Base-by-base conservation (phyloP, 1,140 invertebrate species). In the Scaptomyza graminum region DNA sequence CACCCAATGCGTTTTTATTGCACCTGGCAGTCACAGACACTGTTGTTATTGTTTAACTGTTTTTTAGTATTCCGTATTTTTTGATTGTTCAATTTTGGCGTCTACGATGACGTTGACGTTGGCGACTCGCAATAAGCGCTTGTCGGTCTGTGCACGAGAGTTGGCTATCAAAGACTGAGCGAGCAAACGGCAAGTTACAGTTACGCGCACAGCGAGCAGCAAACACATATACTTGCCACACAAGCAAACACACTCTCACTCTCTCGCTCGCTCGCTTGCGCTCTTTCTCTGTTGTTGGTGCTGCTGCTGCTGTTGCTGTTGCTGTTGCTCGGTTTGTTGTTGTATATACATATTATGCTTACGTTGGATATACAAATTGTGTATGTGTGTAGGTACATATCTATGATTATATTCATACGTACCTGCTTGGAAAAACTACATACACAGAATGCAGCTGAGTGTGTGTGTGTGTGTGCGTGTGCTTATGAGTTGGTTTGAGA, bases 111-210 rank as follows among this genome's bases (percentile, higher is more conserved):
- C 31, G 31, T 34, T 34, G 31, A 34, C 31, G 8, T 16, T 47
- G 28, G 6, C 39, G 37, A 44, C 46, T 61, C 51, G 67, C 73
- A 76, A 63, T 68, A 73, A 79, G 89, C 84, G 79, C 79, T 90
- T 87, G 78, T 90, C 78, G 76, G 83, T 88, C 90, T 74, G 85
- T 68, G 78, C 85, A 78, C 90, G 90, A 91, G 85, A 79, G 83
- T 85, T 88, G 67, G 62, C 79, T 90, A 76, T 90, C 75, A 88
- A 81, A 77, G 77, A 91, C 79, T 90, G 83, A 72, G 61, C 68
- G 62, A 85, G 61, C 80, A 49, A 57, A 51, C 57, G 61, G 51
- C 69, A 68, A 85, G 77, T 63, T 80, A 87, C 82, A 87, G 75
- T 87, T 88, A 85, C 82, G 70, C 57, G 72, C 59, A 74, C 59